A percentile compares a stretch with the other conserved stretches of the same genome.
These are phyloP conservation scores for Microtus pennsylvanicus DNA, from an alignment of 2,113 vertebrate genomes.

Conservation along the genomic window DNA sequence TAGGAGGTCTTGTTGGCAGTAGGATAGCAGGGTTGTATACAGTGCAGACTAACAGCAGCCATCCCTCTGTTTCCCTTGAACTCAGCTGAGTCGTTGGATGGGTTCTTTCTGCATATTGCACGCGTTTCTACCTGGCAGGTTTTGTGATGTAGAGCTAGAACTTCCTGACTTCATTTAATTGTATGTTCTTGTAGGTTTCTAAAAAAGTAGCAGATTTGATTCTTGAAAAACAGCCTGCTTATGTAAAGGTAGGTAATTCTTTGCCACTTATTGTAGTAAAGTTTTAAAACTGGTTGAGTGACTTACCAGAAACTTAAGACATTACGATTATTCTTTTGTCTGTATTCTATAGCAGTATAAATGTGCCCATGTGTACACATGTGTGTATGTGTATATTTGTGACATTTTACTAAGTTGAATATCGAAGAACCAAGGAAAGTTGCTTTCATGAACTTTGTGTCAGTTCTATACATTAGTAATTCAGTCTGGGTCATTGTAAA, in stretches of 20 bases:
- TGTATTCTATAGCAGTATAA: neutral
- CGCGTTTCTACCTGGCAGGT: neutral
- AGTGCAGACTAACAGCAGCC: neutral
- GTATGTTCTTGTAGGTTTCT: conserved; percentile 92
- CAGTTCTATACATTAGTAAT: conserved; percentile 3
- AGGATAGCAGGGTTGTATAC: too few relatives aligned
- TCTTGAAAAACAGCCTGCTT: conserved; percentile 98
- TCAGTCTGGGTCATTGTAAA: neutral
- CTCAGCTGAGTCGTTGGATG: neutral
- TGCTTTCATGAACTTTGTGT: conserved; percentile 9
- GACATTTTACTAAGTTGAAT: conserved; percentile 20
- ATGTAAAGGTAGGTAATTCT: conserved; percentile 95
- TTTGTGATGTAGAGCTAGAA: neutral
- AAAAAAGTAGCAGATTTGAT: conserved; percentile 99
- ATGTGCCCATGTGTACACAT: neutral
- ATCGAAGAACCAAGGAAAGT: conserved; percentile 30
- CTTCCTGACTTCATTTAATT: conserved; percentile 28
- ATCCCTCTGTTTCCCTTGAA: neutral
- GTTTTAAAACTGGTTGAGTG: conserved; percentile 26
- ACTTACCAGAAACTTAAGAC: conserved; percentile 51
- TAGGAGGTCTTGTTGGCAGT: neutral
- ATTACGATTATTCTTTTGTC: conserved; percentile 29
- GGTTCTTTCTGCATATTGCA: neutral
- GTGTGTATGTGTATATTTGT: neutral
- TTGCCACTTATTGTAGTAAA: conserved; percentile 57